A percentile compares a stretch with the other conserved stretches of the same genome.
Evolutionary conservation across 2,113 vertebrate genomes (phyloP).

Genomic region (Serinus canaria): DNA sequence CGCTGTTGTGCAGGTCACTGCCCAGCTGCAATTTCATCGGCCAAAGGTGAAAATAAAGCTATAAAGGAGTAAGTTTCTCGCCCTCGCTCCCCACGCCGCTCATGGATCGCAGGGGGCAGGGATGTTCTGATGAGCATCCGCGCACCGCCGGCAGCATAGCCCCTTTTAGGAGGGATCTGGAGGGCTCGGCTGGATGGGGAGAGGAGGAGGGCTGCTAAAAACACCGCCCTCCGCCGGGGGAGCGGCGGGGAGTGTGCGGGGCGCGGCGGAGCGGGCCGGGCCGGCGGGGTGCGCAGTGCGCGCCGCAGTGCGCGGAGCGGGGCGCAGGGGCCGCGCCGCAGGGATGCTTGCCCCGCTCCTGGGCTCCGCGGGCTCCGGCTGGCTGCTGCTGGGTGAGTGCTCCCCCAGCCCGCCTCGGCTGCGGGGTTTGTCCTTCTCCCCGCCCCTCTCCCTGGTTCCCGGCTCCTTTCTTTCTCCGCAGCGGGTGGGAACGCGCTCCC

Average conservation of each 20-base stretch:
- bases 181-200: neutral
- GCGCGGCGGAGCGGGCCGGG: neutral
- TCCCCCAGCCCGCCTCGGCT: too few relatives aligned
- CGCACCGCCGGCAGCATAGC: neutral
- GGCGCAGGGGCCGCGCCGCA: slow-evolving; percentile 29
- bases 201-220: slow-evolving; percentile 33
- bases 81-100: neutral
- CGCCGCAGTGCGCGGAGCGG: slow-evolving; percentile 16
- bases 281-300: slow-evolving; percentile 17
- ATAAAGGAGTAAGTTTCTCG: neutral
- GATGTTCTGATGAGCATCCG: neutral
- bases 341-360: slow-evolving; percentile 79
- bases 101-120: neutral
- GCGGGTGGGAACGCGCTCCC: neutral
- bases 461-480: neutral
- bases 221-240: neutral
- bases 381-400: slow-evolving; percentile 75
- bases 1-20: fast-evolving
- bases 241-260: neutral
- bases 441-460: neutral
- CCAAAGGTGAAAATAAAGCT: neutral
- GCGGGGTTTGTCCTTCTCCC: neutral
- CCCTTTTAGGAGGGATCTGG: neutral
- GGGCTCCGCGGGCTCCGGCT: slow-evolving; percentile 73
- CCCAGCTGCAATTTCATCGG: neutral